Evolutionary conservation across 2,113 vertebrate genomes (phyloP).

Genomic region (Grantiella picta): DNA sequence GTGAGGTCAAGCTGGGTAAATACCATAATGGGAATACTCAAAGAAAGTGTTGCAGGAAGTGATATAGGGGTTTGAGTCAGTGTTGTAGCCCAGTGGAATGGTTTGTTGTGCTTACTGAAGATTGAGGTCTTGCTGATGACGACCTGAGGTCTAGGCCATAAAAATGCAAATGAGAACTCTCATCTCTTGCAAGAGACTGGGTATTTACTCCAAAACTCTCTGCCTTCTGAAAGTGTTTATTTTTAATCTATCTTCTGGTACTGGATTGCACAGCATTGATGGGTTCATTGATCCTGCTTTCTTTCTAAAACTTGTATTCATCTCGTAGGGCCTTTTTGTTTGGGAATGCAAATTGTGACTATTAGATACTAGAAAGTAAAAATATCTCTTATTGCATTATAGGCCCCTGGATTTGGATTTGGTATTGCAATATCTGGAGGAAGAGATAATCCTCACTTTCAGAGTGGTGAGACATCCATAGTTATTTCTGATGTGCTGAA

Average conservation of each 20-base stretch:
- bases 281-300: not conserved
- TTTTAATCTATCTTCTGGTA: not conserved
- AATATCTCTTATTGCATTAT: not conserved
- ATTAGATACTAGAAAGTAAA: not conserved
- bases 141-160: not conserved
- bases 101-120: not conserved
- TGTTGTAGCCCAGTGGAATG: too few relatives aligned
- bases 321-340: not conserved
- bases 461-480: slow-evolving; percentile 98
- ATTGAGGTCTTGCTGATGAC: not conserved
- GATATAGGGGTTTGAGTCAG: rapidly evolving
- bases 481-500: slow-evolving; percentile 98
- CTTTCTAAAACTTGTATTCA: not conserved
- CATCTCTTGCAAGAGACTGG: not conserved
- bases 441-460: slow-evolving; percentile 98
- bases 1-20: slow-evolving; percentile 3
- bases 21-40: not conserved
- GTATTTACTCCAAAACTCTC: not conserved
- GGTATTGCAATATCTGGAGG: slow-evolving; percentile 99
- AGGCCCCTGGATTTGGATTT: slow-evolving; percentile 98
- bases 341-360: not conserved
- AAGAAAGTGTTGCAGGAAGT: not conserved
- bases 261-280: not conserved
- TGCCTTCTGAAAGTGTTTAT: not conserved
- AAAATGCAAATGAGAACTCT: not conserved